Conservation (phyloP, 2,797 vertebrate genomes). For the Heterohyrax brucei region DNA sequence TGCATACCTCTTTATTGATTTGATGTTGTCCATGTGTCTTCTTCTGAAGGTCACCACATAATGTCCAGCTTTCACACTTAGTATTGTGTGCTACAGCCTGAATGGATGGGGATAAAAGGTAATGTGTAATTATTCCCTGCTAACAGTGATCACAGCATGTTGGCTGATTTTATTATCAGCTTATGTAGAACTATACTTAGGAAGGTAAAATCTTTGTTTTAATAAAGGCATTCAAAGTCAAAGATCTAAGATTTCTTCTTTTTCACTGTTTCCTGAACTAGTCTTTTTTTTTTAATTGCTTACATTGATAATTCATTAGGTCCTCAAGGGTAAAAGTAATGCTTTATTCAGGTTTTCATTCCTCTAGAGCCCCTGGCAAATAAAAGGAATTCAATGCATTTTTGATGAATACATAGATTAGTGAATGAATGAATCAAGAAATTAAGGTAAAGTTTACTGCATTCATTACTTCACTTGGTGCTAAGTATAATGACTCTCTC, state of each 20-base stretch:
- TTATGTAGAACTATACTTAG: background rate
- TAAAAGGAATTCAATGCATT: background rate
- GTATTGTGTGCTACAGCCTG: background rate
- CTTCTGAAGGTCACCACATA: background rate
- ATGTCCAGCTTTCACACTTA: background rate
- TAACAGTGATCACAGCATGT: constrained; percentile 3
- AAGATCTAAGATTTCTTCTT: constrained; percentile 37
- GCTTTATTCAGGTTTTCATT: background rate
- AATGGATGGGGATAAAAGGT: background rate
- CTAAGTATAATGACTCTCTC: background rate
- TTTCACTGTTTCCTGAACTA: background rate
- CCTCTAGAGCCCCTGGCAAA: background rate
- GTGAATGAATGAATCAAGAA: constrained; percentile 39
- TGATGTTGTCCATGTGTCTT: background rate
- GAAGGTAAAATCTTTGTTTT: constrained; percentile 51
- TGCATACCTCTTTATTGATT: background rate
- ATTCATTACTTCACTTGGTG: constrained; percentile 54
- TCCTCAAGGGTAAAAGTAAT: constrained; percentile 32
- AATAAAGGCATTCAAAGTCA: constrained; percentile 3
- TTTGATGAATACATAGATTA: constrained; percentile 44
- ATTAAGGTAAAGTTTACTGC: constrained; percentile 15
- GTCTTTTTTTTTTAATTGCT: background rate
- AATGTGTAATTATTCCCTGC: constrained; percentile 42
- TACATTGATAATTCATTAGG: background rate
- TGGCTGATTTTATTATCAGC: constrained; percentile 23